phyloP scores from a whole-genome alignment of 2,888 invertebrate genomes.

The Darwinula stevensoni region DNA sequence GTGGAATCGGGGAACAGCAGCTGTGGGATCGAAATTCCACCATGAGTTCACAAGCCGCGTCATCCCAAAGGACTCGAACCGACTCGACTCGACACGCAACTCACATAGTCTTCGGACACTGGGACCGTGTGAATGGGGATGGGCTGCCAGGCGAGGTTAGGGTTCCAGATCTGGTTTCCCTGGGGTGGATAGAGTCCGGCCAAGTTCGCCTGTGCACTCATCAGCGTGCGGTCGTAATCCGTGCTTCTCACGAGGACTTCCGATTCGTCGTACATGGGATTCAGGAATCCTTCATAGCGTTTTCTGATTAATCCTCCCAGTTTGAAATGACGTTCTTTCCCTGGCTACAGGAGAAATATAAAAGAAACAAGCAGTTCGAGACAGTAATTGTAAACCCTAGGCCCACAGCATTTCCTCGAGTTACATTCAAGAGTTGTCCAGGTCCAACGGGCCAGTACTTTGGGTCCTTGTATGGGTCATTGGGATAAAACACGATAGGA shows the following conservation, averaged over 20 bases:
- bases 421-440: conserved; percentile 58
- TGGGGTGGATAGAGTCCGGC: conserved; percentile 19
- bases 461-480: conserved; percentile 40
- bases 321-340: conserved; percentile 38
- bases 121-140: conserved; percentile 54
- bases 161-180: conserved; percentile 12
- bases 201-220: conserved; percentile 18
- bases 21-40: too few relatives aligned
- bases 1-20: too few relatives aligned
- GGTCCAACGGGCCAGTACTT: conserved; percentile 54
- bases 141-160: conserved; percentile 43
- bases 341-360: conserved; percentile 23
- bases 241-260: conserved; percentile 38
- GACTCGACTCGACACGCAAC: too few relatives aligned
- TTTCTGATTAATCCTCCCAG: conserved; percentile 41
- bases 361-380: too few relatives aligned
- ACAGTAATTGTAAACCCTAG: too few relatives aligned
- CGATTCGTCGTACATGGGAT: conserved; percentile 22
- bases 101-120: conserved; percentile 29
- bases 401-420: too few relatives aligned
- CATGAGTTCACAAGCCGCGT: too few relatives aligned
- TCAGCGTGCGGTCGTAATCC: conserved; percentile 55
- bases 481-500: conserved; percentile 46
- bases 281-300: conserved; percentile 33
- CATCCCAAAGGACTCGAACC: too few relatives aligned